phyloP scores from a whole-genome alignment of 2,797 vertebrate species.

The Pogoniulus pusillus region DNA sequence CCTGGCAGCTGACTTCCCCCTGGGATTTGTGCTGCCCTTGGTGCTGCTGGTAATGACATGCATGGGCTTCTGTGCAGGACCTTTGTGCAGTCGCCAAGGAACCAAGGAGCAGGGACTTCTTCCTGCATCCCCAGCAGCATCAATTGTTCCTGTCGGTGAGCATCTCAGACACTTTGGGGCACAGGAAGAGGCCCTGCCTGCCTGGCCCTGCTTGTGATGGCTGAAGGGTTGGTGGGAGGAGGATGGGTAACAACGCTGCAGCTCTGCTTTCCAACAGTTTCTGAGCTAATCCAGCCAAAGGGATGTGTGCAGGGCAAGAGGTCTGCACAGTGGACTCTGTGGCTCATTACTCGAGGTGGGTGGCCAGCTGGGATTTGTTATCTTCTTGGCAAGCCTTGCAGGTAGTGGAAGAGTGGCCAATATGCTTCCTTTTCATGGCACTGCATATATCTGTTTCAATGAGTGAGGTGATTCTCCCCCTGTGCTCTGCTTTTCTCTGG shows the following conservation, averaged over 20 bases:
- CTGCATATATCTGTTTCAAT: not conserved
- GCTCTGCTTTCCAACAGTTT: not conserved
- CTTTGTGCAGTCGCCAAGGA: conserved; percentile 40
- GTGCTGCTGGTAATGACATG: conserved; percentile 61
- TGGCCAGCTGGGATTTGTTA: not conserved
- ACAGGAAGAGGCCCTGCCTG: conserved; percentile 20
- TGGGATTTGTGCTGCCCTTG: conserved; percentile 65
- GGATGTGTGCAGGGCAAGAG: no score
- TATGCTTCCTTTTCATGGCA: not conserved
- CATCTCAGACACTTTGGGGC: conserved; percentile 10
- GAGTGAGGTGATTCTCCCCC: no score
- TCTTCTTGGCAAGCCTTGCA: not conserved
- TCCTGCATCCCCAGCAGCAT: conserved; percentile 2
- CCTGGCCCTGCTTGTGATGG: conserved; percentile 15
- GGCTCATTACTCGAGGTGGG: not conserved
- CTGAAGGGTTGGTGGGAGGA: not conserved
- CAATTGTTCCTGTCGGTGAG: conserved; percentile 32
- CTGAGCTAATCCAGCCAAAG: conserved; percentile 2
- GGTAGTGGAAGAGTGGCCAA: not conserved
- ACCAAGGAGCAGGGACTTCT: not conserved
- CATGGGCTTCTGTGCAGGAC: conserved; percentile 41
- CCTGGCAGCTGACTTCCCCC: conserved; percentile 65
- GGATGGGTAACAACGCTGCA: not conserved
- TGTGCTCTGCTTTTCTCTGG: no score
- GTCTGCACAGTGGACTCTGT: not conserved